phyloP scores from a whole-genome alignment of 2,888 invertebrate genomes.

The Hyppa rectilinea region DNA sequence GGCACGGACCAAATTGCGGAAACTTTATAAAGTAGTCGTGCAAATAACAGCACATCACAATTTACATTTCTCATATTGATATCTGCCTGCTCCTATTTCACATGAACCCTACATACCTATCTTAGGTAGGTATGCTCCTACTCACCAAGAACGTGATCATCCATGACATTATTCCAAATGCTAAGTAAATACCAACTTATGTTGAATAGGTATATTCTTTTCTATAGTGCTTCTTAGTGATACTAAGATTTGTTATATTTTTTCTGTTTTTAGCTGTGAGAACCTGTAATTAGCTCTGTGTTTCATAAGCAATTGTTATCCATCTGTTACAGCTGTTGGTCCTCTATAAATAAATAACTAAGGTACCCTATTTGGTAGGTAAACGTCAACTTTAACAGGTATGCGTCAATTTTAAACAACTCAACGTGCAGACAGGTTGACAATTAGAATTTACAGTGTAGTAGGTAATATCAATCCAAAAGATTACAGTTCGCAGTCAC shows the following conservation, averaged over 20 bases:
- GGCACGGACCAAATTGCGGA: too few relatives aligned
- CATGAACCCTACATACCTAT: slow-evolving; percentile 4
- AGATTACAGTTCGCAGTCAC: slow-evolving; percentile 42
- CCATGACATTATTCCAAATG: slow-evolving; percentile 10
- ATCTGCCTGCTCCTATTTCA: slow-evolving; percentile 4
- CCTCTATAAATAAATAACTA: too few relatives aligned
- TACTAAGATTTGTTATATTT: too few relatives aligned
- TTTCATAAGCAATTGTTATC: too few relatives aligned
- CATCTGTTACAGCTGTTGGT: too few relatives aligned
- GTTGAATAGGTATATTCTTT: not conserved
- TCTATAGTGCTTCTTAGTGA: too few relatives aligned
- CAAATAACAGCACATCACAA: slow-evolving; percentile 24
- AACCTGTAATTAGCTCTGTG: too few relatives aligned
- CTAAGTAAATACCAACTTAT: not conserved
- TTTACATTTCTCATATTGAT: slow-evolving; percentile 28
- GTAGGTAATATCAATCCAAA: slow-evolving; percentile 38
- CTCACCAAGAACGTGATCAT: not conserved
- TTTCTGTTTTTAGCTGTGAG: too few relatives aligned
- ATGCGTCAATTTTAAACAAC: slow-evolving; percentile 56
- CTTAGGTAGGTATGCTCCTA: not conserved
- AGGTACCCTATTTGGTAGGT: not conserved
- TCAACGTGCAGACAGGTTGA: slow-evolving; percentile 38
- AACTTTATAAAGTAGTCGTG: not conserved
- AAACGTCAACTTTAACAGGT: not conserved
- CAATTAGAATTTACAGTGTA: slow-evolving; percentile 24